A percentile compares a stretch with the other conserved stretches of the same genome.
Conservation (phyloP, 2,888 invertebrate genomes). For the Cerastis leucographa region DNA sequence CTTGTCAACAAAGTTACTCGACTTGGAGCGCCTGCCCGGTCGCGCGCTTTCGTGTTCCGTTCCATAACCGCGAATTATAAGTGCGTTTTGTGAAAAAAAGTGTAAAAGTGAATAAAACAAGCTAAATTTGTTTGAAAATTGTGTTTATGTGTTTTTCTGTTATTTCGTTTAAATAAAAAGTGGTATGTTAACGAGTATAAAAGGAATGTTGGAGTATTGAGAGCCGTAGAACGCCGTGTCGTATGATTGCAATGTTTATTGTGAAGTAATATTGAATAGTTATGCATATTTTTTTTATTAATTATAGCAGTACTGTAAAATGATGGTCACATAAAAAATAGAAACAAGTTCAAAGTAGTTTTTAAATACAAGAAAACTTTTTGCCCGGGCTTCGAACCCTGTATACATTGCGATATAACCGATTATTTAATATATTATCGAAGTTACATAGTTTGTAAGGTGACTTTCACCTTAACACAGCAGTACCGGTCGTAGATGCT, state of each 20-base stretch:
- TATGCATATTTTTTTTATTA: background rate
- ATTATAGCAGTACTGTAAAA: background rate
- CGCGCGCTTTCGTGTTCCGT: slow-evolving; percentile 76
- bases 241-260: slow-evolving; percentile 45
- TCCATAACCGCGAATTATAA: slow-evolving; percentile 69
- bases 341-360: background rate
- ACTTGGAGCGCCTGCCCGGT: slow-evolving; percentile 76
- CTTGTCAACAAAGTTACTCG: slow-evolving; percentile 89
- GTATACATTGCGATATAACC: slow-evolving; percentile 11
- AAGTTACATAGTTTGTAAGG: slow-evolving; percentile 46
- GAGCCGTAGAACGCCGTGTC: slow-evolving; percentile 46
- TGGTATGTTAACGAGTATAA: slow-evolving; percentile 68
- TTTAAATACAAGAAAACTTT: slow-evolving; percentile 3
- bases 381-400: background rate
- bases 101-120: slow-evolving; percentile 75
- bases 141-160: slow-evolving; percentile 61
- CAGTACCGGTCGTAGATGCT: slow-evolving; percentile 67
- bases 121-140: slow-evolving; percentile 54
- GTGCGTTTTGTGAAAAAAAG: slow-evolving; percentile 70
- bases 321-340: background rate
- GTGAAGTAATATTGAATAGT: slow-evolving; percentile 25
- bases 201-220: slow-evolving; percentile 76
- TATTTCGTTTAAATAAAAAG: slow-evolving; percentile 62
- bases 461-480: slow-evolving; percentile 72
- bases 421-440: slow-evolving; percentile 56